These are phyloP conservation scores for Tetramorium parvispinum DNA, from an alignment of 1,140 invertebrate species.

Conservation along the genomic window DNA sequence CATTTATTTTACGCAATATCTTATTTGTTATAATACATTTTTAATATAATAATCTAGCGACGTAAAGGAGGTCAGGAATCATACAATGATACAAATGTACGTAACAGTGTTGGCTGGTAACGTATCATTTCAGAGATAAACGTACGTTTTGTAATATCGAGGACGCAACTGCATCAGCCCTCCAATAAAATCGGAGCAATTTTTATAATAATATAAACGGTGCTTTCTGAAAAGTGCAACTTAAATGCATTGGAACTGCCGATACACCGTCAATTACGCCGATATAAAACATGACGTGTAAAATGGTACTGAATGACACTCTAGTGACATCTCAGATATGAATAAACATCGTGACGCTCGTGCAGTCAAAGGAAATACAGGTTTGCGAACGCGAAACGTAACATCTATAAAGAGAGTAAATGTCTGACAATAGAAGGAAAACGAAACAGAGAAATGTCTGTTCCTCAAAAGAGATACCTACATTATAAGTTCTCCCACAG, in stretches of 20 bases:
- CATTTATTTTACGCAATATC: neutral
- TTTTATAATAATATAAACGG: slow-evolving; percentile 48
- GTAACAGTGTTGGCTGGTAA: neutral
- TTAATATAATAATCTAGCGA: neutral
- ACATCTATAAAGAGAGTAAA: slow-evolving; percentile 47
- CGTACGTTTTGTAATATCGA: neutral
- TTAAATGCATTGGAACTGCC: neutral
- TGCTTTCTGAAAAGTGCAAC: slow-evolving; percentile 9
- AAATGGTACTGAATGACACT: slow-evolving; percentile 19
- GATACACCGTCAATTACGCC: slow-evolving; percentile 39
- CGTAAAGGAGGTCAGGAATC: neutral
- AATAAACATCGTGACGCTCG: slow-evolving; percentile 35
- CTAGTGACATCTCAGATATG: slow-evolving; percentile 8
- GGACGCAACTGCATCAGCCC: neutral
- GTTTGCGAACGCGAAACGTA: slow-evolving; percentile 42
- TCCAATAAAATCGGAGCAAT: slow-evolving; percentile 36
- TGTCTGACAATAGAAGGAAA: slow-evolving; percentile 57
- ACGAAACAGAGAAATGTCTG: slow-evolving; percentile 59
- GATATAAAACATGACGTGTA: slow-evolving; percentile 24
- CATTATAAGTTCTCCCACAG: neutral
- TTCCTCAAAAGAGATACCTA: slow-evolving; percentile 8
- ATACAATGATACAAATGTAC: neutral
- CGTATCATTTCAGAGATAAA: slow-evolving; percentile 36
- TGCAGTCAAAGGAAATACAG: slow-evolving; percentile 21
- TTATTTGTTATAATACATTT: neutral